Conservation (phyloP, 1,140 invertebrate genomes). For the Calycopis cecrops region DNA sequence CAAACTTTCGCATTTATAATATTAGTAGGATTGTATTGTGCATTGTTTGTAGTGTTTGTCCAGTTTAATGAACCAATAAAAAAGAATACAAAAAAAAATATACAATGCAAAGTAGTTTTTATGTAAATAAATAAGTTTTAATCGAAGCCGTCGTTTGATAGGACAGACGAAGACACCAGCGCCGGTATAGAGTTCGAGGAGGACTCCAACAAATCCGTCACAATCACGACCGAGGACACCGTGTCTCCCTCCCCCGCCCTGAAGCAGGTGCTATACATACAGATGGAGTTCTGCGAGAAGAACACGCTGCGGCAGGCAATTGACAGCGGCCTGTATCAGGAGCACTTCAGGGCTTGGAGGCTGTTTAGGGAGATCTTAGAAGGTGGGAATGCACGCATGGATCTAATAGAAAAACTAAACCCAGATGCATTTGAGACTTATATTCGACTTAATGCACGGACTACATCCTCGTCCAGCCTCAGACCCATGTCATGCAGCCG, state of each 20-base stretch:
- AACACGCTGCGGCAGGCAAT: constrained; percentile 91
- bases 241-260: constrained; percentile 27
- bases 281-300: constrained; percentile 94
- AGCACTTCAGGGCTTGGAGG: constrained; percentile 90
- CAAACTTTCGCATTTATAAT: no score
- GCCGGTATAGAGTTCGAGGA: constrained; percentile 74
- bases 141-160: constrained; percentile 18
- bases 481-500: no score
- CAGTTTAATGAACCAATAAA: no score
- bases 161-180: constrained; percentile 53
- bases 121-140: background rate
- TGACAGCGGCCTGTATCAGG: constrained; percentile 87
- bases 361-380: constrained; percentile 82
- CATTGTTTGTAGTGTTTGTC: no score
- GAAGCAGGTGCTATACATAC: constrained; percentile 91
- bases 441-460: no score
- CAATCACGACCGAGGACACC: constrained; percentile 39
- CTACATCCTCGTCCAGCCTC: no score
- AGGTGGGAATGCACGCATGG: constrained; percentile 42
- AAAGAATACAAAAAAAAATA: no score
- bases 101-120: no score
- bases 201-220: constrained; percentile 42
- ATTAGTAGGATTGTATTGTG: no score
- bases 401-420: no score
- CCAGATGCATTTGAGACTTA: no score